These are phyloP conservation scores for Rhabdomys dilectus DNA, from an alignment of 2,113 vertebrate genomes.

Conservation along the genomic window DNA sequence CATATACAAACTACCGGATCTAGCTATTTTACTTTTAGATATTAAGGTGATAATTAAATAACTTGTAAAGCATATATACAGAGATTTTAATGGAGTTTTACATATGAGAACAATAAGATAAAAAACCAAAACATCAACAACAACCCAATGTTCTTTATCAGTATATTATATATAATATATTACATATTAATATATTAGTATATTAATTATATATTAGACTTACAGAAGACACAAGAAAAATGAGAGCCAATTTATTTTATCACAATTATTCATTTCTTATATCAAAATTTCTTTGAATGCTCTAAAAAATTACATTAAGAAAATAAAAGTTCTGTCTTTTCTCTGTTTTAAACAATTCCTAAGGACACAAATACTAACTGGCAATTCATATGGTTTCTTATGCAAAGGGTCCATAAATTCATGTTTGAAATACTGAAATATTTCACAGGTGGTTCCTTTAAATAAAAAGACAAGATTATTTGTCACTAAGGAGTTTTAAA, in stretches of 20 bases:
- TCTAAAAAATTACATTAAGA: constrained; percentile 15
- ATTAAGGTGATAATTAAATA: constrained; percentile 29
- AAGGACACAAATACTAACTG: constrained; percentile 36
- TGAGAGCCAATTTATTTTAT: background rate
- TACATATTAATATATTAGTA: no score
- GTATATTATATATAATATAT: no score
- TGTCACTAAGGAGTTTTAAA: constrained; percentile 67
- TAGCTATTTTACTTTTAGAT: background rate
- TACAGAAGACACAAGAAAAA: background rate
- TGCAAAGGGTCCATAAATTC: background rate
- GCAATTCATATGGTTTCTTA: constrained; percentile 48
- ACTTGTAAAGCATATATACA: background rate
- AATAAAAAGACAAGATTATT: constrained; percentile 48
- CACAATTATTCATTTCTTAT: constrained; percentile 52
- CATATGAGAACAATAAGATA: background rate
- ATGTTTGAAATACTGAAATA: constrained; percentile 47
- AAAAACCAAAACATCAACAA: background rate
- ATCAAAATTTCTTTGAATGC: constrained; percentile 33
- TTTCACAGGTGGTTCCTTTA: constrained; percentile 31
- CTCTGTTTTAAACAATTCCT: constrained; percentile 21
- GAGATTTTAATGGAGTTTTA: background rate
- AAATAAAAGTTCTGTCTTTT: background rate
- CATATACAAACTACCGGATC: background rate
- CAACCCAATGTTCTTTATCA: no score
- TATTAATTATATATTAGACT: background rate